Evolutionary conservation across 1,140 invertebrate genomes (phyloP).

Genomic region (Formica selysi): DNA sequence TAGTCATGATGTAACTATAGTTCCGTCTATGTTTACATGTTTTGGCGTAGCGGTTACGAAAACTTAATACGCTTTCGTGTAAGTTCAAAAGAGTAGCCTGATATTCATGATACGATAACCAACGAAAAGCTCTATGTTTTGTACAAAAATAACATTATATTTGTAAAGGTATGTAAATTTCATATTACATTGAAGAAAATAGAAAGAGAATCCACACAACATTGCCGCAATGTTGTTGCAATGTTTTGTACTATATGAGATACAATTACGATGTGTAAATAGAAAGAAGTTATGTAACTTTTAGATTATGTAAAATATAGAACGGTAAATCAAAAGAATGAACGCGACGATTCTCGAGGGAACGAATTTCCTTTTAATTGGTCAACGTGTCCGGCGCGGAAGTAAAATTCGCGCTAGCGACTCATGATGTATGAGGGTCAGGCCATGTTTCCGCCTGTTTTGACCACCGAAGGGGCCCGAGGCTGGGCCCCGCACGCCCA

Average conservation of each 20-base stretch:
- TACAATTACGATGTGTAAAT: background rate
- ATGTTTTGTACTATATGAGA: too few species aligned
- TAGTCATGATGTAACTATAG: background rate
- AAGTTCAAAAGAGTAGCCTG: slow-evolving; percentile 27
- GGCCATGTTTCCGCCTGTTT: slow-evolving; percentile 87
- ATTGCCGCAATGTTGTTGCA: too few species aligned
- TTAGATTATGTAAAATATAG: background rate
- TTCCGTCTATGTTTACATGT: background rate
- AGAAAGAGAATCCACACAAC: background rate
- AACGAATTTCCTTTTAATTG: slow-evolving; percentile 78
- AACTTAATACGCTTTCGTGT: slow-evolving; percentile 34
- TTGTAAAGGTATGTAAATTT: slow-evolving; percentile 54
- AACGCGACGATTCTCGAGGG: background rate
- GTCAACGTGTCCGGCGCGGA: slow-evolving; percentile 37
- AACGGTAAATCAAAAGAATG: background rate
- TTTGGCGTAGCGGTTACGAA: slow-evolving; percentile 30
- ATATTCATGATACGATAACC: slow-evolving; percentile 40
- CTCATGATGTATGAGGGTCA: slow-evolving; percentile 84
- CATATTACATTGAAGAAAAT: slow-evolving; percentile 11
- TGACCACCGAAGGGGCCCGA: slow-evolving; percentile 85
- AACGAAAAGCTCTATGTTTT: background rate
- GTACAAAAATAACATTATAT: slow-evolving; percentile 45
- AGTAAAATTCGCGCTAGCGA: slow-evolving; percentile 29
- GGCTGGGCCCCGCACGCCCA: slow-evolving; percentile 83
- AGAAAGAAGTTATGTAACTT: background rate